Evolutionary conservation across 2,113 vertebrate genomes (phyloP).

Genomic region (Campylomormyrus tamandua): DNA sequence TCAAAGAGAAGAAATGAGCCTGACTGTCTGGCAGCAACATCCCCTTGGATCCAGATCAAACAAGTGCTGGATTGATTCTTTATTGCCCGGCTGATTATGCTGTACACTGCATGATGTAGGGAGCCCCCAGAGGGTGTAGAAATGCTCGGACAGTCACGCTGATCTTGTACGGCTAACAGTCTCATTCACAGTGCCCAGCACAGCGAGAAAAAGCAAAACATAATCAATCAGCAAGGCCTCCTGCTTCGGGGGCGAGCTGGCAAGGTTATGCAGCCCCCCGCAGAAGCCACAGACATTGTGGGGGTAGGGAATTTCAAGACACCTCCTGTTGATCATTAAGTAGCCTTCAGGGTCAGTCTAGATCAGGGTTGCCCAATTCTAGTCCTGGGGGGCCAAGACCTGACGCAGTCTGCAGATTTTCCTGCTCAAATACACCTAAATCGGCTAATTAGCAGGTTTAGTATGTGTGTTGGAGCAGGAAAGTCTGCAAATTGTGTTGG

Average conservation of each 20-base stretch:
- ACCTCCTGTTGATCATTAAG: not conserved
- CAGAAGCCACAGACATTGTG: not conserved
- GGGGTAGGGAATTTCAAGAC: not conserved
- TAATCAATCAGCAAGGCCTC: not conserved
- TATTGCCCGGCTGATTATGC: not conserved
- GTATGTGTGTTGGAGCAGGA: not conserved
- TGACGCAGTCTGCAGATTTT: not conserved
- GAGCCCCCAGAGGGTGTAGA: not conserved
- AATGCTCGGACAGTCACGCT: not conserved
- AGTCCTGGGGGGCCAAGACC: not conserved
- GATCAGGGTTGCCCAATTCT: not conserved
- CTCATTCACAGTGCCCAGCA: not conserved
- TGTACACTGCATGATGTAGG: not conserved
- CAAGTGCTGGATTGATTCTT: not conserved
- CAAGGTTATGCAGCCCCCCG: not conserved
- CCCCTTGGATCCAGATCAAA: not conserved
- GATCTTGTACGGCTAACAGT: not conserved
- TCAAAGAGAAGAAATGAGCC: not conserved
- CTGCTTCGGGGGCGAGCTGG: not conserved
- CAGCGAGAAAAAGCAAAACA: not conserved
- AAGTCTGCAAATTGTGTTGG: not conserved
- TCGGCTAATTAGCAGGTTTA: not conserved
- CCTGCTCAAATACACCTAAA: not conserved
- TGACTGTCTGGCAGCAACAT: not conserved
- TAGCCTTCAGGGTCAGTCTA: not conserved